Percentiles rank a stretch among this genome's conserved stretches.
Evolutionary conservation across 37 sponge, comb jelly and placozoan genomes (phyloP).

Genomic region (Crambe crambe): DNA sequence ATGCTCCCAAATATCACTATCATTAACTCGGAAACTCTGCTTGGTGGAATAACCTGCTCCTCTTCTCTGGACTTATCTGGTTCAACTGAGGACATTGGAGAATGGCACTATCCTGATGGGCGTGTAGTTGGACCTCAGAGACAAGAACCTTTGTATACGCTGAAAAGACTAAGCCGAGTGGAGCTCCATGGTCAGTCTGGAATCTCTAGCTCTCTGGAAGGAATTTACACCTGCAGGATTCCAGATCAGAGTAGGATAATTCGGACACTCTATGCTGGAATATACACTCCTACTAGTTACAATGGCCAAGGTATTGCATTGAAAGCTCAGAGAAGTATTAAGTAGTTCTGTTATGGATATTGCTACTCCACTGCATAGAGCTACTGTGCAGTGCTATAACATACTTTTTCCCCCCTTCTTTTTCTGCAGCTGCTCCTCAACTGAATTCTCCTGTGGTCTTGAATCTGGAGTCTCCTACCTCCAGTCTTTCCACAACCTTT

Average conservation of each 20-base stretch:
- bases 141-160: neutral
- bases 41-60: neutral
- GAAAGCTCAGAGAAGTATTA: neutral
- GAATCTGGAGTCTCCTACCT: constrained; percentile 14
- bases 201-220: constrained; percentile 5
- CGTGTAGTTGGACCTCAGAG: neutral
- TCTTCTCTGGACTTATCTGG: neutral
- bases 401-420: too few relatives aligned
- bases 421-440: constrained; percentile 42
- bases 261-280: constrained; percentile 25
- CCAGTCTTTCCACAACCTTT: constrained; percentile 25
- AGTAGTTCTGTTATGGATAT: neutral
- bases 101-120: constrained; percentile 2
- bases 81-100: neutral
- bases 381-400: too few relatives aligned
- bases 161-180: neutral
- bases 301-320: constrained; percentile 7
- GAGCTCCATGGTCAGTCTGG: neutral
- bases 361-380: neutral
- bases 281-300: constrained; percentile 11
- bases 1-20: neutral
- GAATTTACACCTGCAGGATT: constrained; percentile 38
- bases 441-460: constrained; percentile 24
- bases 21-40: neutral
- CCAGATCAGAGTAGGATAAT: constrained; percentile 11